These are phyloP conservation scores for Phrynosoma platyrhinos DNA, from an alignment of 2,113 vertebrate species.

Conservation along the genomic window DNA sequence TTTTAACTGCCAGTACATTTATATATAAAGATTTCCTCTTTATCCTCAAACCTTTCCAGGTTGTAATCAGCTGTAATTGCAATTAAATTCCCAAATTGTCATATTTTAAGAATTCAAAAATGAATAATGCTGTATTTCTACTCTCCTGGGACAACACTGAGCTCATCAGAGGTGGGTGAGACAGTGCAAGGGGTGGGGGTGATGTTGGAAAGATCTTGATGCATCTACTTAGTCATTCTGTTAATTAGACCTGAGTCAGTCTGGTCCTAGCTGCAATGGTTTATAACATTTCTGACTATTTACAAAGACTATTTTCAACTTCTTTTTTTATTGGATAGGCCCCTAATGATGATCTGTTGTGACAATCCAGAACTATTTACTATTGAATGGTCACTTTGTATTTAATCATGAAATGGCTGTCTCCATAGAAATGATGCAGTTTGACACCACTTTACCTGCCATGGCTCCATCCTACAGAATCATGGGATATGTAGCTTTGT, in stretches of 20 bases:
- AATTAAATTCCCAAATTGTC: not conserved
- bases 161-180: not conserved
- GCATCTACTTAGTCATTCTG: not conserved
- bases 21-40: not conserved
- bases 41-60: not conserved
- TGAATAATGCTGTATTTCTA: not conserved
- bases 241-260: constrained; percentile 7
- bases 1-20: not conserved
- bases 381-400: not conserved
- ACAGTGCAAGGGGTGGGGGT: not conserved
- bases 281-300: not conserved
- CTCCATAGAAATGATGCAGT: not conserved
- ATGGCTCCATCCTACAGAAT: too few relatives aligned
- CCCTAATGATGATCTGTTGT: not conserved
- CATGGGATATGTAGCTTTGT: too few relatives aligned
- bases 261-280: not conserved
- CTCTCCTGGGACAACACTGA: not conserved
- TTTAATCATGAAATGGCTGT: not conserved
- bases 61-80: not conserved
- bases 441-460: too few relatives aligned
- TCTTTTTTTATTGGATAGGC: not conserved
- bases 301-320: not conserved
- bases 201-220: not conserved
- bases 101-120: not conserved
- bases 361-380: not conserved